Conservation (phyloP, 2,113 vertebrate species). For the Ciconia maguari region DNA sequence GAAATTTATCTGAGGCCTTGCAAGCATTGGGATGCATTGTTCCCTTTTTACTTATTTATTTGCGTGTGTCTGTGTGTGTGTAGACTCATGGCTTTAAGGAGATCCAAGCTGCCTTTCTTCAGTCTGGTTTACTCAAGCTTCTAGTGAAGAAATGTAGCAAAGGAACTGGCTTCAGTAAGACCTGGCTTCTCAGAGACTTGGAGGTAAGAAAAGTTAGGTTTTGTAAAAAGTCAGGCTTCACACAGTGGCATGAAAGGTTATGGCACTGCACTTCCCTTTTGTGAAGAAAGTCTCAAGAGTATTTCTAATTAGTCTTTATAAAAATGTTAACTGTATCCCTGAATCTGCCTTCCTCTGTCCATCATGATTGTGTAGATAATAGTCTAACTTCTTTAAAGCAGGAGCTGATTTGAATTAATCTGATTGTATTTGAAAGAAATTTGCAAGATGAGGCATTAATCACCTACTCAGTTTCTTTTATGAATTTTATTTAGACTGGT, state of each 20-base stretch:
- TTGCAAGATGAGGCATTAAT: background rate
- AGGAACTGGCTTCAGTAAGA: conserved; percentile 97
- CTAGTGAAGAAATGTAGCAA: conserved; percentile 96
- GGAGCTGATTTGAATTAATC: background rate
- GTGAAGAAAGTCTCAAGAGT: background rate
- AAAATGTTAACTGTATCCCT: background rate
- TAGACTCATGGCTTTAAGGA: conserved; percentile 88
- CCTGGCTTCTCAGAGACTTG: conserved; percentile 93
- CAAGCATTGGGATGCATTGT: background rate
- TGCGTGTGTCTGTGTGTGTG: background rate
- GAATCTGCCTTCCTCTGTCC: background rate
- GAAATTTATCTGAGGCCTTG: background rate
- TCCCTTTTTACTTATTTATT: background rate
- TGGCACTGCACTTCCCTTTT: background rate
- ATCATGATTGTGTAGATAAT: background rate
- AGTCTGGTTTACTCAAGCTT: conserved; percentile 88
- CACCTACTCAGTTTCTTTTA: background rate
- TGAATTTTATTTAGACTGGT: background rate
- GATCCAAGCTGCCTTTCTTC: conserved; percentile 84
- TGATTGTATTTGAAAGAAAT: background rate
- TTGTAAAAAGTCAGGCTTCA: background rate
- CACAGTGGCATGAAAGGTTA: background rate
- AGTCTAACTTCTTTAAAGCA: background rate
- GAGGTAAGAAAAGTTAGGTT: conserved; percentile 72
- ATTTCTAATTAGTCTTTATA: background rate